Percentiles rank a stretch among this genome's conserved stretches.
phyloP scores from a whole-genome alignment of 1,140 invertebrate species.

The Macrosteles quadrilineatus region DNA sequence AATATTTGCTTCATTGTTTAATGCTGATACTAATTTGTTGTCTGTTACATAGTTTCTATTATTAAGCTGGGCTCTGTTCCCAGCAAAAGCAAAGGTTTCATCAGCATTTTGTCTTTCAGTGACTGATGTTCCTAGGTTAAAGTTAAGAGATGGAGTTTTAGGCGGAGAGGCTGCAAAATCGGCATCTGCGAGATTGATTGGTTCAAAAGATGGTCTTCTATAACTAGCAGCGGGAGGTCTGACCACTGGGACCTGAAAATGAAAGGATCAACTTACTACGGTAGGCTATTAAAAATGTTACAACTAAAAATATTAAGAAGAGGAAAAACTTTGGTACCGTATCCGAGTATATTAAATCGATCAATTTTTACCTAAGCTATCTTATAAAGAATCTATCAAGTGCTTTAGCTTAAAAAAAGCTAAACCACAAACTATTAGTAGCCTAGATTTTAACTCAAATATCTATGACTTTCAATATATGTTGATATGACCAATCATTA shows the following conservation, averaged over 20 bases:
- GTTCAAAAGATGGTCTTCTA: slow-evolving; percentile 45
- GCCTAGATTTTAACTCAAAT: too few relatives aligned
- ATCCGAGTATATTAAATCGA: too few relatives aligned
- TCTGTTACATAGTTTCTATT: slow-evolving; percentile 2
- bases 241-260: slow-evolving; percentile 29
- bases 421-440: too few relatives aligned
- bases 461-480: too few relatives aligned
- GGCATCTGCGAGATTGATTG: slow-evolving; percentile 47
- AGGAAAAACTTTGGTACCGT: too few relatives aligned
- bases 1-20: slow-evolving; percentile 5
- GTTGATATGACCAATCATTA: too few relatives aligned
- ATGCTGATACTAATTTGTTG: not conserved
- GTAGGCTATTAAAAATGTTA: too few relatives aligned
- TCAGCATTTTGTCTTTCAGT: not conserved
- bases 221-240: slow-evolving; percentile 40
- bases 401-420: too few relatives aligned
- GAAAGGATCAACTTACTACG: too few relatives aligned
- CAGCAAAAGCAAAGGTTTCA: not conserved
- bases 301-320: too few relatives aligned
- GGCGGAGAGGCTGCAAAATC: slow-evolving; percentile 43
- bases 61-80: not conserved
- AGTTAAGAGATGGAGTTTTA: not conserved
- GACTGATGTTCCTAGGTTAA: not conserved
- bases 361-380: too few relatives aligned
- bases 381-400: too few relatives aligned